A percentile compares a stretch with the other conserved stretches of the same genome.
These are phyloP conservation scores for Coregonus sp. DNA, from an alignment of 2,797 vertebrate genomes.

Conservation along the genomic window DNA sequence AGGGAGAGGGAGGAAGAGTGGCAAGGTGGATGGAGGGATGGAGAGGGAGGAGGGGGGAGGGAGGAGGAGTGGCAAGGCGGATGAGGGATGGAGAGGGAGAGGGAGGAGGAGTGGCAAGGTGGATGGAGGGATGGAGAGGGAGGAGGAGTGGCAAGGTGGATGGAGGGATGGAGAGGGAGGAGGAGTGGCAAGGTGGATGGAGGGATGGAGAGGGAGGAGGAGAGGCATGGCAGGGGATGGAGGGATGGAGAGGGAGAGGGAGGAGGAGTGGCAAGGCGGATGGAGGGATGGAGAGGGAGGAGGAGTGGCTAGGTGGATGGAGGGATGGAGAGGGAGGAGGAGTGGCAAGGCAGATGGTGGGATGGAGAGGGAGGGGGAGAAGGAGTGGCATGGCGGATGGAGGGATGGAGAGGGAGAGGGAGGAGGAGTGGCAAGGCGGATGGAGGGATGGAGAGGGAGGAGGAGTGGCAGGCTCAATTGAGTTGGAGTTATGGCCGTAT, in stretches of 20 bases:
- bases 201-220: neutral
- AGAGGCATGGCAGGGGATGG: too few species aligned
- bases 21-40: too few species aligned
- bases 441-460: constrained; percentile 62
- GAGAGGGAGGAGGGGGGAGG: too few species aligned
- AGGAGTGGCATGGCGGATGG: too few species aligned
- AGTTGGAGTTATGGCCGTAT: constrained; percentile 67
- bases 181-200: neutral
- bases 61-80: too few species aligned
- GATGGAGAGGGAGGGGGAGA: neutral
- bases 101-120: too few species aligned
- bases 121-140: too few species aligned
- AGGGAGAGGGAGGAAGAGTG: too few species aligned
- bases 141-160: neutral
- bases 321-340: constrained; percentile 41
- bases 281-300: constrained; percentile 60
- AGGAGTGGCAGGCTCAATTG: constrained; percentile 65
- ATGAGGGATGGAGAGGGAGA: too few species aligned
- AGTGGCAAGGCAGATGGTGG: constrained; percentile 56
- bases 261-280: constrained; percentile 65
- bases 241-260: neutral
- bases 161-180: neutral
- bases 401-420: neutral
- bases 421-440: too few species aligned
- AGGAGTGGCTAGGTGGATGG: constrained; percentile 63